A percentile compares a stretch with the other conserved stretches of the same genome.
phyloP scores from a whole-genome alignment of 2,797 vertebrate genomes.

The Catharus ustulatus region DNA sequence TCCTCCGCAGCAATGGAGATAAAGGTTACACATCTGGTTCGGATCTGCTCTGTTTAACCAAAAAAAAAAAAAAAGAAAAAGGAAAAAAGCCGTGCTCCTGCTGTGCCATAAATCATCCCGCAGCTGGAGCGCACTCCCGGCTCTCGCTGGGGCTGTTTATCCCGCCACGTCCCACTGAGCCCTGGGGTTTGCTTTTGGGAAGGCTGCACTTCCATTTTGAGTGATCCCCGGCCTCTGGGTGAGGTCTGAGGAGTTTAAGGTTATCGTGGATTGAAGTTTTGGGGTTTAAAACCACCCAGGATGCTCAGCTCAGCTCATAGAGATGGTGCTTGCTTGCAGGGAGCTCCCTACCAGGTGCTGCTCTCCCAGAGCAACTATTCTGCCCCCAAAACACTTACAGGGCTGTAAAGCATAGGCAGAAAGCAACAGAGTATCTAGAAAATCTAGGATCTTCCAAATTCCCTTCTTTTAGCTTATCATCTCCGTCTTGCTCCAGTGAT shows the following conservation, averaged over 20 bases:
- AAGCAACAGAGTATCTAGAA: not conserved
- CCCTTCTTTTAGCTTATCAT: not conserved
- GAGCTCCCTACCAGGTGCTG: not conserved
- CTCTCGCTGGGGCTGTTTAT: conserved; percentile 14
- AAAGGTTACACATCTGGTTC: conserved; percentile 75
- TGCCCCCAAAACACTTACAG: not conserved
- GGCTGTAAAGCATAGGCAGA: not conserved
- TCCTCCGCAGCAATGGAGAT: not conserved
- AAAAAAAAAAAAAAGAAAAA: not conserved
- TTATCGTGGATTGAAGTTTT: rapidly evolving
- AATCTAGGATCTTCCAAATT: not conserved
- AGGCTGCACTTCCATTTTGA: not conserved
- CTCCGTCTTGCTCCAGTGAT: not conserved
- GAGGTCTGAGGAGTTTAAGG: not conserved
- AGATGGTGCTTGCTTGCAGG: rapidly evolving
- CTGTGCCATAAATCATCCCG: conserved; percentile 56
- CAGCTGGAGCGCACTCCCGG: conserved; percentile 38
- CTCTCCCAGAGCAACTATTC: rapidly evolving
- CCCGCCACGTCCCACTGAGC: not conserved
- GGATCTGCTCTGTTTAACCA: conserved; percentile 60
- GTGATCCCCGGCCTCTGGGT: not conserved
- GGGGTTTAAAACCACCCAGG: not conserved
- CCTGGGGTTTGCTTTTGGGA: not conserved
- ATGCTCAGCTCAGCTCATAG: rapidly evolving
- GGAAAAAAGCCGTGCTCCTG: not conserved